Conservation (phyloP, 2,797 vertebrate genomes). For the Microctenopoma lineatum region DNA sequence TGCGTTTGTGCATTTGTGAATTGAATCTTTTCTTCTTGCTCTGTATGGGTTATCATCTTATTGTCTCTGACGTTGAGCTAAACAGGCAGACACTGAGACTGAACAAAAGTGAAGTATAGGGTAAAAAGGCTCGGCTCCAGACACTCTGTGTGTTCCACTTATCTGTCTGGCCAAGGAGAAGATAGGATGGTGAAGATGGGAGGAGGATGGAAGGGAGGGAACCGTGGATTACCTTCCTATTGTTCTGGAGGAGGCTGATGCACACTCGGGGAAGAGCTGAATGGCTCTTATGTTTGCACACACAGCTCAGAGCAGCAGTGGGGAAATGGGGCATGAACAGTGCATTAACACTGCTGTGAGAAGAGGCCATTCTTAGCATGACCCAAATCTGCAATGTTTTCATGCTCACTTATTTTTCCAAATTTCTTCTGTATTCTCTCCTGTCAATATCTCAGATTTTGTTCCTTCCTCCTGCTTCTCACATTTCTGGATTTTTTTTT, state of each 20-base stretch:
- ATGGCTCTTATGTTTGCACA: conserved; percentile 22
- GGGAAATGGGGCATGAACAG: conserved; percentile 67
- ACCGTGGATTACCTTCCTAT: conserved; percentile 52
- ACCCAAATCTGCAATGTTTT: conserved; percentile 67
- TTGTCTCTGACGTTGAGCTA: conserved; percentile 54
- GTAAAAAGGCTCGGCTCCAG: conserved; percentile 53
- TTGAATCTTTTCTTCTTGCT: conserved; percentile 41
- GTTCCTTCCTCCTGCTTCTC: neutral
- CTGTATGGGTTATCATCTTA: conserved; percentile 46
- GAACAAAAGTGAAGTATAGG: conserved; percentile 63
- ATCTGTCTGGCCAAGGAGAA: conserved; percentile 45
- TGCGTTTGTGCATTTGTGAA: conserved; percentile 44
- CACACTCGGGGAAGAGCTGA: conserved; percentile 37
- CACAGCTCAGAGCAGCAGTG: conserved; percentile 40
- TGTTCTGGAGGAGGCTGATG: conserved; percentile 54
- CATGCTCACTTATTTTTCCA: conserved; percentile 20
- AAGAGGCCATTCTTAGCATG: conserved; percentile 56
- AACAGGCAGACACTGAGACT: conserved; percentile 54
- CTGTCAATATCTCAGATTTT: neutral
- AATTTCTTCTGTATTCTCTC: conserved; percentile 1
- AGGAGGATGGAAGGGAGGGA: conserved; percentile 22
- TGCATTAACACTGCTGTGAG: conserved; percentile 44
- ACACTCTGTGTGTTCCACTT: conserved; percentile 54
- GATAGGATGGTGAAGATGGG: conserved; percentile 29
- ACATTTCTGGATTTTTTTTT: neutral